A percentile compares a stretch with the other conserved stretches of the same genome.
These are phyloP conservation scores for Strigamia maritima DNA, from an alignment of 2,888 invertebrate species.

Conservation along the genomic window DNA sequence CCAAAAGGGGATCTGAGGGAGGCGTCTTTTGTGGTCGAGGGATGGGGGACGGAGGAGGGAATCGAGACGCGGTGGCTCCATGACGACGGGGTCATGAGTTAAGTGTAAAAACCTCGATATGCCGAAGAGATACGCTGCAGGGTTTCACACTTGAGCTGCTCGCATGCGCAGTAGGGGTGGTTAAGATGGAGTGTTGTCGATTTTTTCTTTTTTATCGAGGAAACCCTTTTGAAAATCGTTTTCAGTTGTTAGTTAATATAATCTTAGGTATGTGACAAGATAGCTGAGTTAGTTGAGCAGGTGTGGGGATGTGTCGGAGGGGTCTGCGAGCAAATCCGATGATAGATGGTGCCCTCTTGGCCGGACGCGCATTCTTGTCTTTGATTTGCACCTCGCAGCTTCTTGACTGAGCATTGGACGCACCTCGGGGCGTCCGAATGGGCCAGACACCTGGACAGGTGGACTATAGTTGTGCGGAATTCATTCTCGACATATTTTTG, in stretches of 20 bases:
- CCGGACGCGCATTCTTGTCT: slow-evolving; percentile 26
- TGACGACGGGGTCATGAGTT: slow-evolving; percentile 23
- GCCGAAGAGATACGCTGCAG: slow-evolving; percentile 1
- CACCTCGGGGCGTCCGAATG: slow-evolving; percentile 3
- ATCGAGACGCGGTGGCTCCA: slow-evolving; percentile 22
- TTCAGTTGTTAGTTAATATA: slow-evolving; percentile 13
- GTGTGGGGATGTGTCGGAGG: slow-evolving; percentile 8
- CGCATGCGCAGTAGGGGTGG: slow-evolving; percentile 14
- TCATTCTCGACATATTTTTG: slow-evolving; percentile 1
- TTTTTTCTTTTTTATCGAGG: neutral
- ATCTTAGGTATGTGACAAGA: neutral
- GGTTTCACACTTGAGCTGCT: slow-evolving; percentile 2
- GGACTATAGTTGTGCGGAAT: slow-evolving; percentile 5
- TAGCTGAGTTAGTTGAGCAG: slow-evolving; percentile 17
- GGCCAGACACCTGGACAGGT: slow-evolving; percentile 19
- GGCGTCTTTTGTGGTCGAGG: slow-evolving; percentile 18
- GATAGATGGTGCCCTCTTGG: slow-evolving; percentile 20
- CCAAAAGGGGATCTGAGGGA: neutral
- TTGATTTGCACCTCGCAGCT: slow-evolving; percentile 23
- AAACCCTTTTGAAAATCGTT: neutral
- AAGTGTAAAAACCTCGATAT: slow-evolving; percentile 15
- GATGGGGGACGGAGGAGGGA: neutral
- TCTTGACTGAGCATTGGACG: slow-evolving; percentile 26
- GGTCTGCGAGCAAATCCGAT: slow-evolving; percentile 11
- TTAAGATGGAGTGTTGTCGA: neutral